Conservation (phyloP, 2,888 invertebrate species). For the Melangyna quadrimaculata region DNA sequence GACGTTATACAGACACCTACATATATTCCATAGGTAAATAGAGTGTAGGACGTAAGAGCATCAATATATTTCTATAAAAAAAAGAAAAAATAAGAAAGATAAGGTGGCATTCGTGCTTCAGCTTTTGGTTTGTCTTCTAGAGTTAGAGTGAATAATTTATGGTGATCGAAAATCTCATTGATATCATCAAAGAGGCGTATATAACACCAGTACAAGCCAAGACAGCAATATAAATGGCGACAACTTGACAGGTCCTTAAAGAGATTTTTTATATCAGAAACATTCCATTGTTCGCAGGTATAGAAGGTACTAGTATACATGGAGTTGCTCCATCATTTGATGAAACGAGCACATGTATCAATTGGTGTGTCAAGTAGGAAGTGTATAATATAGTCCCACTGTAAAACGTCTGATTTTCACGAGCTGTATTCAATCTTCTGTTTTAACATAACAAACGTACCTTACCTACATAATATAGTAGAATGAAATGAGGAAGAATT, state of each 20-base stretch:
- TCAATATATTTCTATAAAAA: neutral
- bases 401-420: neutral
- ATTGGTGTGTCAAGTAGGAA: neutral
- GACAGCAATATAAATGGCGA: slow-evolving; percentile 60
- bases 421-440: neutral
- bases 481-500: neutral
- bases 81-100: neutral
- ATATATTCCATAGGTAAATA: neutral
- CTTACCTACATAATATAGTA: no score
- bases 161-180: slow-evolving; percentile 66
- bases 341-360: neutral
- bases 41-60: neutral
- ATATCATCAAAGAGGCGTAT: slow-evolving; percentile 68
- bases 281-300: neutral
- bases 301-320: neutral
- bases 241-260: slow-evolving; percentile 70
- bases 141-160: slow-evolving; percentile 62
- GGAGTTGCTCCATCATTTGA: neutral
- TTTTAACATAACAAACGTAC: neutral
- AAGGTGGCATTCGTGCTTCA: neutral
- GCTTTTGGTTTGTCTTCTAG: slow-evolving; percentile 53
- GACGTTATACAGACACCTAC: neutral
- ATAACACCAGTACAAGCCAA: slow-evolving; percentile 39
- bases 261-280: slow-evolving; percentile 11
- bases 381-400: neutral